Evolutionary conservation across 1,140 invertebrate species (phyloP), one percentile per base, ranked within the genome.

Genomic region (Archegozetes longisetosus): DNA sequence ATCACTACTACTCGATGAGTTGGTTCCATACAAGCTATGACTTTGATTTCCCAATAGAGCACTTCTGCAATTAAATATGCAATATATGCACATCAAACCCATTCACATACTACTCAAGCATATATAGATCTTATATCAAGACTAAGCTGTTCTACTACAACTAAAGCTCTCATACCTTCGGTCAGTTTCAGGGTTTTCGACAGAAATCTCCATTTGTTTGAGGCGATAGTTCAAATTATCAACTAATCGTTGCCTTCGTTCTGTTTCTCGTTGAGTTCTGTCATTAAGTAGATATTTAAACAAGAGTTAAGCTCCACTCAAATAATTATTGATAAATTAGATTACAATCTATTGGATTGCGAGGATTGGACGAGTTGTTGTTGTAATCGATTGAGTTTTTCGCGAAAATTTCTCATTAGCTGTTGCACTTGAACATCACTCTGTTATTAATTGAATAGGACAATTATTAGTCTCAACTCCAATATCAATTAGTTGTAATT

Each of bases 231-330:
- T 66, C 9, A 74, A 60, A 27, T 67, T 66, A 64, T 74, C 72
- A 6, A 73, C 63, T 65, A 72, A 65, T 26, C 68, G 64, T 55
- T 73, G 71, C 49, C 73, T 55, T 40, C 72, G 53, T 32, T 74
- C 71, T 25, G 70, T 67, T 62, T 74, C 73, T 48, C 69, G 63
- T 58, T 70, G 69, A 48, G 71, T 72, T 58, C 72, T 73, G 24
- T 3, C 6, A 3, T 22, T n/a, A 6, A 6, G 17, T 40, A 40
- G 6, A 40, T 9, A 40, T 40, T 6, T 40, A 6, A 40, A 40
- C 17, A 40, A 40, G 17, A 40, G 17, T 9, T 17, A 40, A 40
- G 6, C 6, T 40, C 17, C 17, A 9, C 6, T 40, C 6, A 40
- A 6, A 40, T 40, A 40, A 40, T 40, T 9, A 28, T 40, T 22